These are phyloP conservation scores for Theristicus caerulescens DNA, from an alignment of 2,113 vertebrate genomes.

Conservation along the genomic window DNA sequence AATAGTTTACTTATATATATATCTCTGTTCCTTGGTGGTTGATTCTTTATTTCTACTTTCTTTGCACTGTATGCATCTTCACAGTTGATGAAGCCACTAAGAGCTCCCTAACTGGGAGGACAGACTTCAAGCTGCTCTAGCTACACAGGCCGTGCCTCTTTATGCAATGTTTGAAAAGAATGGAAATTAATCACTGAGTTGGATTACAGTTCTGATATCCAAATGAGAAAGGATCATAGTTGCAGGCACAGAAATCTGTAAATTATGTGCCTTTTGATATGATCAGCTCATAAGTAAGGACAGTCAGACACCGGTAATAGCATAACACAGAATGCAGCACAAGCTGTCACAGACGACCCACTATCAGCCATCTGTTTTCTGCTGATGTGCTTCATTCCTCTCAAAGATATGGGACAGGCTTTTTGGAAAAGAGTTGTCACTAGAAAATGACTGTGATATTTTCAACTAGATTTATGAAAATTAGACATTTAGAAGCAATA, in stretches of 20 bases:
- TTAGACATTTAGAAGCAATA: not conserved
- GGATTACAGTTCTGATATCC: not conserved
- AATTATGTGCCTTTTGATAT: not conserved
- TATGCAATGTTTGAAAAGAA: not conserved
- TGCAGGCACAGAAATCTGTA: not conserved
- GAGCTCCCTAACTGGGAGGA: not conserved
- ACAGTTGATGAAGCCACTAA: not conserved
- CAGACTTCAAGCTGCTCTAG: not conserved
- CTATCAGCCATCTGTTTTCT: not conserved
- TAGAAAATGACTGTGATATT: not conserved
- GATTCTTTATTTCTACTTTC: not conserved
- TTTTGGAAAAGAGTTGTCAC: not conserved
- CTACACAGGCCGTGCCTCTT: not conserved
- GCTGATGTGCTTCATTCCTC: constrained; percentile 10
- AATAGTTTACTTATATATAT: not conserved
- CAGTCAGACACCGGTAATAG: not conserved
- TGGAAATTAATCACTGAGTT: not conserved
- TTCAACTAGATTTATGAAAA: constrained; percentile 23
- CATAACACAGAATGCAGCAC: not conserved
- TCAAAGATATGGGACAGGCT: not conserved
- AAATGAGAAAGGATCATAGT: not conserved
- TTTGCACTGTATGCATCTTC: not conserved
- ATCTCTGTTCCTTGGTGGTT: not conserved
- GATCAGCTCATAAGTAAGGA: not conserved
- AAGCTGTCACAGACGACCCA: not conserved